A percentile compares a stretch with the other conserved stretches of the same genome.
Conservation (phyloP, 2,797 vertebrate genomes). For the Hypotaenidia okinawae region DNA sequence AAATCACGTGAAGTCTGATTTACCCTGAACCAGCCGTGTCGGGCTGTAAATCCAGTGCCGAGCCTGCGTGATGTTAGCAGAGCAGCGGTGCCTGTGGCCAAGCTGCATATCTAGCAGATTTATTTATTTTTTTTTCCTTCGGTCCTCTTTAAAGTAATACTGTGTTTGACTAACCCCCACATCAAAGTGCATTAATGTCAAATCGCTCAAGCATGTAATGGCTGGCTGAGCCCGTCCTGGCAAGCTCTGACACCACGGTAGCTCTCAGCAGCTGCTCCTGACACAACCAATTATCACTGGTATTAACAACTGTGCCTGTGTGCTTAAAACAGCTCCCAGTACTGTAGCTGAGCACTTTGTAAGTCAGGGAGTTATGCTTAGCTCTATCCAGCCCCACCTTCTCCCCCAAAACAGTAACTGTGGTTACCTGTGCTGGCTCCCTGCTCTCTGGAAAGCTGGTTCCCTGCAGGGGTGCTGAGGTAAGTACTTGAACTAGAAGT, state of each 20-base stretch:
- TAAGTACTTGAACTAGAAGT: background rate
- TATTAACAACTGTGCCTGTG: background rate
- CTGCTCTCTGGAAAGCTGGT: background rate
- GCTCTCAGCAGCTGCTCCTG: constrained; percentile 61
- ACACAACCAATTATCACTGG: constrained; percentile 31
- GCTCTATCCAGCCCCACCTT: background rate
- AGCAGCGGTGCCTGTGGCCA: constrained; percentile 34
- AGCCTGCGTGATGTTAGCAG: background rate
- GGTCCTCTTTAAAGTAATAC: background rate
- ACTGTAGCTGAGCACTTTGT: background rate
- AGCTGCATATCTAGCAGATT: constrained; percentile 26
- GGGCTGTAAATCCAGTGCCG: constrained; percentile 13
- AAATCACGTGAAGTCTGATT: constrained; percentile 45
- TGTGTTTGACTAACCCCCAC: constrained; percentile 38
- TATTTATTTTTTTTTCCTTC: constrained; percentile 12
- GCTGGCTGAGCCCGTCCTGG: constrained; percentile 13
- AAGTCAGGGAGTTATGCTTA: background rate
- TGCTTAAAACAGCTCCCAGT: background rate
- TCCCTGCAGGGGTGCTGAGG: background rate
- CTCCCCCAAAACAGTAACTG: background rate
- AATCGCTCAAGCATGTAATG: background rate
- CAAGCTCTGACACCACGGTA: background rate
- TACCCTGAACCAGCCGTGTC: constrained; percentile 36
- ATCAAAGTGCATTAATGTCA: constrained; percentile 52
- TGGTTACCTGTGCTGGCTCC: background rate